Percentiles rank a stretch among this genome's conserved stretches.
phyloP scores from a whole-genome alignment of 2,113 vertebrate genomes.

The Pangasianodon hypophthalmus region DNA sequence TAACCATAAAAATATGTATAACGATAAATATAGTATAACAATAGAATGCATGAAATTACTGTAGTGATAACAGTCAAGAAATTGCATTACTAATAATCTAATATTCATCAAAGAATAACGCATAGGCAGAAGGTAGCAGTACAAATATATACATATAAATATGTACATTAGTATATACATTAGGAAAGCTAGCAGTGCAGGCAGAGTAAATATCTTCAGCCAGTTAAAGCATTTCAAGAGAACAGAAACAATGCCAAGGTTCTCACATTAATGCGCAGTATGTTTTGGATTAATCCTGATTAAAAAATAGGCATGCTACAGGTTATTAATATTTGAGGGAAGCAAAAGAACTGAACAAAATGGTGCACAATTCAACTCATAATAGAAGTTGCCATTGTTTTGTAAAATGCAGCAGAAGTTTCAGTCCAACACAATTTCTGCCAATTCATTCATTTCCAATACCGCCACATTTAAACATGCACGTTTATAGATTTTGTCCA shows the following conservation, averaged over 20 bases:
- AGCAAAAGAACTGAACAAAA: not conserved
- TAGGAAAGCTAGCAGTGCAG: conserved; percentile 38
- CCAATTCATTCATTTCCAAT: not conserved
- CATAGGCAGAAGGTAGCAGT: conserved; percentile 27
- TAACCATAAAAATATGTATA: conserved; percentile 36
- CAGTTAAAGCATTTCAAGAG: conserved; percentile 42
- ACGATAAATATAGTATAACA: not conserved
- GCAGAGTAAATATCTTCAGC: conserved; percentile 52
- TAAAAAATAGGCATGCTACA: conserved; percentile 49
- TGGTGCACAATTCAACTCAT: not conserved
- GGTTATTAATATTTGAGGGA: conserved; percentile 5
- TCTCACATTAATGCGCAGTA: conserved; percentile 23
- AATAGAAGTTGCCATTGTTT: not conserved
- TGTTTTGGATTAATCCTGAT: conserved; percentile 17
- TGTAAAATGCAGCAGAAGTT: not conserved
- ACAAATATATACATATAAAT: conserved; percentile 46
- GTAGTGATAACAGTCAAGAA: conserved; percentile 53
- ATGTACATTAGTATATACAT: conserved; percentile 49
- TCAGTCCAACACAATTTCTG: not conserved
- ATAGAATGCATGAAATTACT: conserved; percentile 31
- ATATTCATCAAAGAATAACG: conserved; percentile 33
- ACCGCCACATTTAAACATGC: not conserved
- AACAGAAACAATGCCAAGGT: conserved; percentile 33
- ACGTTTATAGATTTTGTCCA: conserved; percentile 8
- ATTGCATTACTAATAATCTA: conserved; percentile 35